Evolutionary conservation across 2,888 invertebrate species (phyloP), one percentile per base, ranked within the genome.

Genomic region (Embidobia sp.): DNA sequence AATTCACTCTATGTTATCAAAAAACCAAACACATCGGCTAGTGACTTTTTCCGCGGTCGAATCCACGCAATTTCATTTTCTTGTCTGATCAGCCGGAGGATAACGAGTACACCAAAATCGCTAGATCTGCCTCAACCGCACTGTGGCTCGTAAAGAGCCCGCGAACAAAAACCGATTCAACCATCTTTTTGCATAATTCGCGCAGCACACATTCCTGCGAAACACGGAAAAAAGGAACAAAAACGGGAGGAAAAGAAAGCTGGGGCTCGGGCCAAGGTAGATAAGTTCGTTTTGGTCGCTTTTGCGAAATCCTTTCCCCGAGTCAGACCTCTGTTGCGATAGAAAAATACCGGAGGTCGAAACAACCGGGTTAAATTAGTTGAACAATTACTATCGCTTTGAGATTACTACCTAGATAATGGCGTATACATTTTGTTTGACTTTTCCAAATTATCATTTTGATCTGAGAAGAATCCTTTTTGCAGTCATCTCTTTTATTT

Each of bases 161-260:
- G 46, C 5, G 29, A 55, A 53, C 61, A 70, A 70, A 70, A 59
- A 70, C 59, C 51, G 35, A 70, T 61, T 70, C 44, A 44, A 63
- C 29, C 35, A 63, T 72, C 61, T 72, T 72, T 72, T 72, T 72
- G 53, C 61, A 72, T 72, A 61, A 69, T 57, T 46, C 48, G 42
- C 29, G 53, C 51, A 51, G 55, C 66, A 53, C 55, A 46, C 53
- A 53, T 66, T 64, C 31, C 27, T 19, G 48, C 13, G 55, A 10
- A 57, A 57, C 55, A 48, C 22, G 49, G 42, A 10, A 49, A 59
- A 59, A 33, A 40, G 49, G 49, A 69, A 49, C 40, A 69, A 69
- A 61, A 70, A 53, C 44, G 26, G 15, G 15, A 33, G 33, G 37
- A 22, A 51, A 70, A 61, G 44, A 61, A 61, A 37, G 61, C 53